phyloP scores from a whole-genome alignment of 1,140 invertebrate genomes.

The Periplaneta americana region DNA sequence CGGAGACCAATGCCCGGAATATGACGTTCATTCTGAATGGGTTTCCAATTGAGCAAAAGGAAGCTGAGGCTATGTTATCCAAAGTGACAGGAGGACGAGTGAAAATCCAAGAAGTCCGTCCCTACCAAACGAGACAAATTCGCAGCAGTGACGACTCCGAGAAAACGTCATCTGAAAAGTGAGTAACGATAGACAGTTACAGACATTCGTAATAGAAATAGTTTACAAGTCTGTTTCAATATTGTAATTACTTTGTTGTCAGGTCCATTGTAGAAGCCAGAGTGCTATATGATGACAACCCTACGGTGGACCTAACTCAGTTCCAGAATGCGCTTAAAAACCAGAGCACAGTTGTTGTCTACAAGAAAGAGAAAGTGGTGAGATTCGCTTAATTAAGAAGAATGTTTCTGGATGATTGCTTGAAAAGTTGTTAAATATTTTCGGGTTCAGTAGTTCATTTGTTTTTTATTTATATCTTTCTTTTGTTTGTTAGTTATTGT shows the following conservation, averaged over 20 bases:
- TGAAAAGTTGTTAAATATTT: no score
- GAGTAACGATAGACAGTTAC: neutral
- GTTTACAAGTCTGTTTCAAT: no score
- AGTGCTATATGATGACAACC: conserved; percentile 55
- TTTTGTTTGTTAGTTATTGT: no score
- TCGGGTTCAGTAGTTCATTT: no score
- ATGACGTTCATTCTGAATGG: conserved; percentile 75
- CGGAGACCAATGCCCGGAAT: conserved; percentile 57
- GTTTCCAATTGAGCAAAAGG: conserved; percentile 59
- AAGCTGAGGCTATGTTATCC: conserved; percentile 64
- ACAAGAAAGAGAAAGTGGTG: neutral
- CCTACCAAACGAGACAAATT: conserved; percentile 42
- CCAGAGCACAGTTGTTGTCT: conserved; percentile 25
- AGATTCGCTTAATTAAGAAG: no score
- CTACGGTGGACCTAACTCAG: conserved; percentile 60
- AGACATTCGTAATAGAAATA: neutral
- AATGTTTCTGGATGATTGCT: no score
- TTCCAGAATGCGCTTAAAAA: conserved; percentile 55
- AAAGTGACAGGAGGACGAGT: conserved; percentile 71
- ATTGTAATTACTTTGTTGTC: neutral
- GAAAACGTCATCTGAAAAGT: neutral
- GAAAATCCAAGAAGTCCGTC: conserved; percentile 63
- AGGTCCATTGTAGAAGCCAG: conserved; percentile 73
- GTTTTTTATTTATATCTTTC: no score
- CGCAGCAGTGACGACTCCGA: neutral